Conservation (phyloP, 1,140 invertebrate genomes). For the Drosophila orosa region DNA sequence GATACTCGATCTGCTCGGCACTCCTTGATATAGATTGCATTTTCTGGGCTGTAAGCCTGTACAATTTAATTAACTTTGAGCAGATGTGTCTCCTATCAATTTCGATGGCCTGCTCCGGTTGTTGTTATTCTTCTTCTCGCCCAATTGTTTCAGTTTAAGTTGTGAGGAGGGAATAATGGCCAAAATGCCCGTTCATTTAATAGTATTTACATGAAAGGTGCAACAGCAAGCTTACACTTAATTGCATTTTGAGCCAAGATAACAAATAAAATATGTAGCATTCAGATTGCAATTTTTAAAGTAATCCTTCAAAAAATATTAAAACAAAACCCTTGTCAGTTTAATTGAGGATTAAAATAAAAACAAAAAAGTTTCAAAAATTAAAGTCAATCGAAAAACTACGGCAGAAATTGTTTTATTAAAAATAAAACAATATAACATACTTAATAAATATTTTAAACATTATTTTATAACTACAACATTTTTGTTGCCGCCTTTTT, state of each 20-base stretch:
- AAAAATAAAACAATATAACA: not conserved
- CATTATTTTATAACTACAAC: not conserved
- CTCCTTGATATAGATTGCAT: slow-evolving; percentile 63
- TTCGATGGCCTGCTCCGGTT: slow-evolving; percentile 11
- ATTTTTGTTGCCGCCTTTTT: not conserved
- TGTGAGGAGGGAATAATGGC: slow-evolving; percentile 10
- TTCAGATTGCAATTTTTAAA: not conserved
- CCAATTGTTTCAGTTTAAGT: slow-evolving; percentile 29
- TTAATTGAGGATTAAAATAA: not conserved
- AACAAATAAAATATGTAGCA: slow-evolving; percentile 46
- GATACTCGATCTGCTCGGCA: slow-evolving; percentile 2
- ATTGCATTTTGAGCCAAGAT: slow-evolving; percentile 43
- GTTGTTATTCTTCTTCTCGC: slow-evolving; percentile 13
- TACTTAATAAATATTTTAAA: not conserved
- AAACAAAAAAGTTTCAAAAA: too few species aligned
- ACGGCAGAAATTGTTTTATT: not conserved
- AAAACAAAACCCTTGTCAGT: too few species aligned
- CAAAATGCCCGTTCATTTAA: slow-evolving; percentile 38
- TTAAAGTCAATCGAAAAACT: not conserved
- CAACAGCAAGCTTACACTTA: slow-evolving; percentile 27
- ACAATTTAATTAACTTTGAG: slow-evolving; percentile 77
- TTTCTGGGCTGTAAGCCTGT: slow-evolving; percentile 45
- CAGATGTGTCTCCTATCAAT: slow-evolving; percentile 57
- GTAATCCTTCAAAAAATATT: not conserved
- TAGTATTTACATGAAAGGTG: slow-evolving; percentile 28